Evolutionary conservation across 1,140 invertebrate genomes (phyloP).

Genomic region (Thaumetopoea pityocampa): DNA sequence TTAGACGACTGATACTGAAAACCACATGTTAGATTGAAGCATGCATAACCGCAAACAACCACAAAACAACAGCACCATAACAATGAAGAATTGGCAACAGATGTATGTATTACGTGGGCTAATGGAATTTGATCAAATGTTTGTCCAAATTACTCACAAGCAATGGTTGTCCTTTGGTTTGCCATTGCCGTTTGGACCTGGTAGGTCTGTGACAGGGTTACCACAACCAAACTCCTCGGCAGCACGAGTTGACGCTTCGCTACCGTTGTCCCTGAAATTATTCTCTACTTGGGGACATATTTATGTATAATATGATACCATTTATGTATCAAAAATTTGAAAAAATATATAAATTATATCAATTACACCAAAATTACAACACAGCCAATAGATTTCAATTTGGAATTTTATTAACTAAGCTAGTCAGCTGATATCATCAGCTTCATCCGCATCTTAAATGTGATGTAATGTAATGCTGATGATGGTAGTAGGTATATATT

Average conservation of each 20-base stretch:
- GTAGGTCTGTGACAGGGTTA: conserved; percentile 24
- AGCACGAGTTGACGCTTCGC: conserved; percentile 67
- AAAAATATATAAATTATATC: too few species aligned
- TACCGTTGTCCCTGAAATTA: conserved; percentile 71
- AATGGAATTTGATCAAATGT: conserved; percentile 15
- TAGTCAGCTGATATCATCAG: too few species aligned
- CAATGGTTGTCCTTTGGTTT: conserved; percentile 58
- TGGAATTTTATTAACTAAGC: too few species aligned
- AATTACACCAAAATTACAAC: too few species aligned
- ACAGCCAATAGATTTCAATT: too few species aligned
- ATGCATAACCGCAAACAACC: background rate
- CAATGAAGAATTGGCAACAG: background rate
- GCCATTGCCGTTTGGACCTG: conserved; percentile 47
- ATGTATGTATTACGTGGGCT: background rate
- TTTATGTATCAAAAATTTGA: too few species aligned
- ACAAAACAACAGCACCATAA: background rate
- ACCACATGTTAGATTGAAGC: too few species aligned
- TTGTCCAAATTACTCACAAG: conserved; percentile 51
- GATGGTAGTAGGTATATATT: too few species aligned
- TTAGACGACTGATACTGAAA: too few species aligned
- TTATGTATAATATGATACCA: too few species aligned
- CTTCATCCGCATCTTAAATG: too few species aligned
- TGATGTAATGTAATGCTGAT: too few species aligned
- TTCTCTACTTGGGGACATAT: conserved; percentile 14
- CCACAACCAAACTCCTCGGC: conserved; percentile 61